Evolutionary conservation across 2,888 invertebrate genomes (phyloP).

Genomic region (Nephrotoma guestfalica): DNA sequence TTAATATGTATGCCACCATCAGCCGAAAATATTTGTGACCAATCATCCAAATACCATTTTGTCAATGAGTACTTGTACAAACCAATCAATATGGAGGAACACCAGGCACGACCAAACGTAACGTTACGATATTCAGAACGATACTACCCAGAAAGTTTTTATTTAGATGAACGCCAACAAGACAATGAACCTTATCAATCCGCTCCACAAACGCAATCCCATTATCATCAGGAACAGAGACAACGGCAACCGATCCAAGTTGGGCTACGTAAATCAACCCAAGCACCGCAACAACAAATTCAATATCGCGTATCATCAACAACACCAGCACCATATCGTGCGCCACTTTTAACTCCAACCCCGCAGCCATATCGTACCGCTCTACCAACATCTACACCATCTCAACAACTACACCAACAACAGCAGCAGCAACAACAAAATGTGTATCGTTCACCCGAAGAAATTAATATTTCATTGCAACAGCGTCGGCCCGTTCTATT

Average conservation of each 20-base stretch:
- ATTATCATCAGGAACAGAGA: constrained; percentile 20
- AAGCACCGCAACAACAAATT: constrained; percentile 23
- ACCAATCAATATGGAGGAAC: constrained; percentile 71
- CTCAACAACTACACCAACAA: constrained; percentile 11
- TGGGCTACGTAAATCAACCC: constrained; percentile 23
- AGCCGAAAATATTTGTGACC: constrained; percentile 76
- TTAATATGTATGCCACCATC: constrained; percentile 87
- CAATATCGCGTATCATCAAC: constrained; percentile 17
- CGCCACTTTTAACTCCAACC: constrained; percentile 19
- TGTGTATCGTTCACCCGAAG: constrained; percentile 73
- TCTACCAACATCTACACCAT: constrained; percentile 22
- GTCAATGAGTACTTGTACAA: constrained; percentile 87
- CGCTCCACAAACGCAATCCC: constrained; percentile 19
- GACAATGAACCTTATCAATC: constrained; percentile 28
- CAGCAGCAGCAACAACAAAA: constrained; percentile 38
- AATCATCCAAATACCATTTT: constrained; percentile 79
- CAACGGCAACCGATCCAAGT: constrained; percentile 15
- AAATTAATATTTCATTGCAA: constrained; percentile 71
- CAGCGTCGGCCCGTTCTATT: constrained; percentile 53
- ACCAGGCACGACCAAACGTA: constrained; percentile 63
- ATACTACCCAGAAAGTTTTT: constrained; percentile 67
- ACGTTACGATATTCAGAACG: constrained; percentile 68
- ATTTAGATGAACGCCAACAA: constrained; percentile 41
- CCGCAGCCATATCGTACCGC: constrained; percentile 28
- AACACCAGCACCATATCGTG: constrained; percentile 20